A percentile compares a stretch with the other conserved stretches of the same genome.
These are phyloP conservation scores for Euphydryas editha DNA, from an alignment of 2,888 invertebrate species.

Conservation along the genomic window DNA sequence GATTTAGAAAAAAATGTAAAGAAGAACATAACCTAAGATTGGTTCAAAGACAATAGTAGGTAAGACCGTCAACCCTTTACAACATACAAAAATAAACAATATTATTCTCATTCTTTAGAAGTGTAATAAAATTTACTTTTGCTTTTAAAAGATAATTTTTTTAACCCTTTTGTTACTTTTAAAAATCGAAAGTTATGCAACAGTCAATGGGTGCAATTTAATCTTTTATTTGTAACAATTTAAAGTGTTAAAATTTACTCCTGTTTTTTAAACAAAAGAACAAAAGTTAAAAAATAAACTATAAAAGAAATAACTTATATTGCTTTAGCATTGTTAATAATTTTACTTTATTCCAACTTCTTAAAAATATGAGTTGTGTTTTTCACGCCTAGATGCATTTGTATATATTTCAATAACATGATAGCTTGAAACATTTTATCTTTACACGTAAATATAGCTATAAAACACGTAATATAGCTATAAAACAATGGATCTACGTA, in stretches of 20 bases:
- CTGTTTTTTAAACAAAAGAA: slow-evolving; percentile 14
- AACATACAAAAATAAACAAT: not conserved
- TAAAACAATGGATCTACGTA: too few species aligned
- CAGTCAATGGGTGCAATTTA: slow-evolving; percentile 19
- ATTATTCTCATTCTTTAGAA: not conserved
- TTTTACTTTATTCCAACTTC: not conserved
- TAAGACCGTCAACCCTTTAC: not conserved
- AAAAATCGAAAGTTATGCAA: slow-evolving; percentile 27
- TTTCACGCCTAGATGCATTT: too few species aligned
- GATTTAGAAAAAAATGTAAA: not conserved
- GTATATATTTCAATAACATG: too few species aligned
- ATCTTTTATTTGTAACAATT: slow-evolving; percentile 4
- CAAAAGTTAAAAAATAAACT: not conserved
- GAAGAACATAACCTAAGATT: not conserved
- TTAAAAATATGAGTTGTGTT: too few species aligned
- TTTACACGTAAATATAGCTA: too few species aligned
- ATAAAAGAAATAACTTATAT: not conserved
- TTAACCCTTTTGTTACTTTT: slow-evolving; percentile 17
- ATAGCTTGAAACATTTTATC: not conserved
- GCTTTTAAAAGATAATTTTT: slow-evolving; percentile 14
- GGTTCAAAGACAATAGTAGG: not conserved
- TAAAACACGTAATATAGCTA: too few species aligned
- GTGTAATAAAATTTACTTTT: slow-evolving; percentile 6
- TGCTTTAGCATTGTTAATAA: not conserved
- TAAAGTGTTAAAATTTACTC: slow-evolving; percentile 5